Evolutionary conservation across 35 echinoderm and acorn worm species (phyloP).

Genomic region (Lytechinus variegatus): DNA sequence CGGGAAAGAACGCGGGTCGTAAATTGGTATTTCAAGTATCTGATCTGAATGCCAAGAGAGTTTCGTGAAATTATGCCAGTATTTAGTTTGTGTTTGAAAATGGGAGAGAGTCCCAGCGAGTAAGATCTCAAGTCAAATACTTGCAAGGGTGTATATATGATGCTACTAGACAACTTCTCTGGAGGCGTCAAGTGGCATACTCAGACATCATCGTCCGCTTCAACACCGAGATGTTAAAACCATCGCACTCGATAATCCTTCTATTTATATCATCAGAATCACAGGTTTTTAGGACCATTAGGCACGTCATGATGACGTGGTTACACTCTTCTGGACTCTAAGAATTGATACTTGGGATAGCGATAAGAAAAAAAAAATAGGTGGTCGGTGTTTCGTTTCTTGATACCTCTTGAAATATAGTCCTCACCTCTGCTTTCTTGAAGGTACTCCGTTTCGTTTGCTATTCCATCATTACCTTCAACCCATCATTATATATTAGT

Average conservation of each 20-base stretch:
- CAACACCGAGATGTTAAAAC: neutral
- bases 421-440: no score
- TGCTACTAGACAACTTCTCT: neutral
- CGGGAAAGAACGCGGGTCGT: no score
- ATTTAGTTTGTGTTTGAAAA: neutral
- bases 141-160: neutral
- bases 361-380: neutral
- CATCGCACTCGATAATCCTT: neutral
- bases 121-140: neutral
- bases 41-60: no score
- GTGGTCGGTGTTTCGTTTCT: neutral
- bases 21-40: no score
- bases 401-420: no score
- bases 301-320: constrained; percentile 5
- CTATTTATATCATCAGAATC: neutral
- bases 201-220: neutral
- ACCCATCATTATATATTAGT: no score
- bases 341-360: neutral
- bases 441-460: neutral
- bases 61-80: no score
- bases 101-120: neutral
- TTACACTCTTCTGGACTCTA: neutral
- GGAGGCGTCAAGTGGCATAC: neutral
- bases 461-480: no score
- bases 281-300: neutral